A percentile compares a stretch with the other conserved stretches of the same genome.
phyloP scores from a whole-genome alignment of 2,888 invertebrate genomes.

The Automeris io region DNA sequence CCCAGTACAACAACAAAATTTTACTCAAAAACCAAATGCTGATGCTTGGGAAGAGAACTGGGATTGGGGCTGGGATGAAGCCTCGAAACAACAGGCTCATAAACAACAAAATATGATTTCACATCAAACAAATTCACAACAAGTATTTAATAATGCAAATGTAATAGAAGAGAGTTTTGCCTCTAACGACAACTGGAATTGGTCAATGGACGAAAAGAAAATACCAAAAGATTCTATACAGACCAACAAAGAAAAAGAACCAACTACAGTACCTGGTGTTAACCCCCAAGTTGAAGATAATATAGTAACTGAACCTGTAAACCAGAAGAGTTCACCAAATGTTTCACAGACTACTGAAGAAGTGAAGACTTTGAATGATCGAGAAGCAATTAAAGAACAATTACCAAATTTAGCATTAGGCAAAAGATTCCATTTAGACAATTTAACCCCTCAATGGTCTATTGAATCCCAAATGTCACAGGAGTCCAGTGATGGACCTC shows the following conservation, averaged over 20 bases:
- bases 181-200: conserved; percentile 78
- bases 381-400: conserved; percentile 53
- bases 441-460: conserved; percentile 79
- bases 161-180: conserved; percentile 78
- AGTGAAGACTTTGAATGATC: conserved; percentile 54
- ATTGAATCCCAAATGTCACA: conserved; percentile 81
- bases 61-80: conserved; percentile 81
- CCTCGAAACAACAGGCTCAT: conserved; percentile 49
- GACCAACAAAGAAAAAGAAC: conserved; percentile 21
- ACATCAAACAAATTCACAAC: conserved; percentile 20
- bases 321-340: conserved; percentile 26
- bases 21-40: conserved; percentile 35
- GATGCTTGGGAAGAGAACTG: conserved; percentile 70
- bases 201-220: conserved; percentile 74
- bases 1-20: conserved; percentile 35
- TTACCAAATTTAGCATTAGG: conserved; percentile 64
- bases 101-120: conserved; percentile 29
- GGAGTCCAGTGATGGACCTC: conserved; percentile 79
- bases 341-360: conserved; percentile 35
- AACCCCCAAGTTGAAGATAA: conserved; percentile 29
- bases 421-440: conserved; percentile 58
- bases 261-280: conserved; percentile 19
- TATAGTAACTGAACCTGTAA: conserved; percentile 20
- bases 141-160: conserved; percentile 57
- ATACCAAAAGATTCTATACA: conserved; percentile 25